Percentiles rank a stretch among this genome's conserved stretches.
phyloP scores from a whole-genome alignment of 37 sponge, comb jelly and placozoan species.

The Beroe ovata region DNA sequence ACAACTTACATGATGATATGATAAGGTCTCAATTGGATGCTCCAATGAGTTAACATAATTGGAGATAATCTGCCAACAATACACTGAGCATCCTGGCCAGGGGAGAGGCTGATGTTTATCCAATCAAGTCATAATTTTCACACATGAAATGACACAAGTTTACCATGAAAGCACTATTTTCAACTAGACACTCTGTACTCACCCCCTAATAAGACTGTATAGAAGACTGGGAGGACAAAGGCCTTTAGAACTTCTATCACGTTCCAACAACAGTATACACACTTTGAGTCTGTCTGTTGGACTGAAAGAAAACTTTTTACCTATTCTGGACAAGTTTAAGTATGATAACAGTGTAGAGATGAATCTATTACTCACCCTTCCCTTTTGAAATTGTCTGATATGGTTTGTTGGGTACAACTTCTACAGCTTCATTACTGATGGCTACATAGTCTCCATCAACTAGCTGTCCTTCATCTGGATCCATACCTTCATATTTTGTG shows the following conservation, averaged over 20 bases:
- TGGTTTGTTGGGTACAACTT: background rate
- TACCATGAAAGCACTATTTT: background rate
- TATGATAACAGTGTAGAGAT: background rate
- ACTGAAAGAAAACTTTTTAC: background rate
- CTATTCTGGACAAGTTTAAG: background rate
- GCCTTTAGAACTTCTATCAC: conserved; percentile 13
- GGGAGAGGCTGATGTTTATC: background rate
- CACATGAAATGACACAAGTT: background rate
- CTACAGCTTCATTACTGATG: background rate
- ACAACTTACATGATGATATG: conserved; percentile 36
- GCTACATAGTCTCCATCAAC: conserved; percentile 15
- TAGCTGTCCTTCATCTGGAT: background rate
- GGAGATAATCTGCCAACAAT: conserved; percentile 51
- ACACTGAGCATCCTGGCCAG: conserved; percentile 1
- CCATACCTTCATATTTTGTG: background rate
- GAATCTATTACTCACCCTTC: conserved; percentile 15
- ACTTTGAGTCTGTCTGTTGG: conserved; percentile 44
- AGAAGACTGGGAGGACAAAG: conserved; percentile 19
- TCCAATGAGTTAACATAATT: conserved; percentile 41
- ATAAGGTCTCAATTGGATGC: conserved; percentile 55
- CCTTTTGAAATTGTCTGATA: conserved; percentile 56
- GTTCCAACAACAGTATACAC: conserved; percentile 57
- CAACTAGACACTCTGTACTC: background rate
- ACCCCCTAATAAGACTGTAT: conserved; percentile 30
- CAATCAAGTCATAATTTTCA: background rate